Evolutionary conservation across 1,140 invertebrate genomes (phyloP).

Genomic region (Rhyzopertha dominica): DNA sequence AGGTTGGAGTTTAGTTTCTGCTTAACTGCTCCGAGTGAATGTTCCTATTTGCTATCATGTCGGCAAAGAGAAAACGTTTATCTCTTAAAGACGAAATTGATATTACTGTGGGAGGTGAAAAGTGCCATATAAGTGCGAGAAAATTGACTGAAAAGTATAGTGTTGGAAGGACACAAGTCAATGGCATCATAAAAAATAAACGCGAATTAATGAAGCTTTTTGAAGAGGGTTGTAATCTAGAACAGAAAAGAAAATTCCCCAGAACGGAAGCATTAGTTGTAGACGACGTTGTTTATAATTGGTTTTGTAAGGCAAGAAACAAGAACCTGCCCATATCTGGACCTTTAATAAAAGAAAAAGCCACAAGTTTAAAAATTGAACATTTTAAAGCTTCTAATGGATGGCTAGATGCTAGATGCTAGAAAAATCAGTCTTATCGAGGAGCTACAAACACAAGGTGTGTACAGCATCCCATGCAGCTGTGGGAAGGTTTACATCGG

Average conservation of each 20-base stretch:
- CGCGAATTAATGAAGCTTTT: conserved; percentile 4
- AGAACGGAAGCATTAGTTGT: conserved; percentile 2
- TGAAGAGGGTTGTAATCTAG: conserved; percentile 7
- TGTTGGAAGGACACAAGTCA: conserved; percentile 12
- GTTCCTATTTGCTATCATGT: no score
- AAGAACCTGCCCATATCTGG: conserved; percentile 12
- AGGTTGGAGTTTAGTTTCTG: no score
- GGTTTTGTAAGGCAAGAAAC: conserved; percentile 14
- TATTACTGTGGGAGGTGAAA: no score
- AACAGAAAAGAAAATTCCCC: conserved; percentile 8
- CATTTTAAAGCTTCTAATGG: conserved; percentile 16
- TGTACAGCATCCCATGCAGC: no score
- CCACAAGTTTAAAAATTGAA: not conserved
- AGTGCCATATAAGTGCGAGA: no score
- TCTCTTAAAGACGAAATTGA: no score
- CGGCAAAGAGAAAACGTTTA: no score
- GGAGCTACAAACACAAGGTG: no score
- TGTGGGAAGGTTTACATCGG: no score
- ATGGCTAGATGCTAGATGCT: conserved; percentile 14
- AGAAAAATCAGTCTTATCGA: no score
- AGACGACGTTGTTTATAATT: conserved; percentile 9
- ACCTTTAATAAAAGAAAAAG: conserved; percentile 11
- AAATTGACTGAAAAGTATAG: conserved; percentile 14
- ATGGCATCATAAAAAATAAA: conserved; percentile 15
- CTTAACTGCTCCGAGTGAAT: no score